Conservation (phyloP, 2,113 vertebrate species). For the Nestor notabilis region DNA sequence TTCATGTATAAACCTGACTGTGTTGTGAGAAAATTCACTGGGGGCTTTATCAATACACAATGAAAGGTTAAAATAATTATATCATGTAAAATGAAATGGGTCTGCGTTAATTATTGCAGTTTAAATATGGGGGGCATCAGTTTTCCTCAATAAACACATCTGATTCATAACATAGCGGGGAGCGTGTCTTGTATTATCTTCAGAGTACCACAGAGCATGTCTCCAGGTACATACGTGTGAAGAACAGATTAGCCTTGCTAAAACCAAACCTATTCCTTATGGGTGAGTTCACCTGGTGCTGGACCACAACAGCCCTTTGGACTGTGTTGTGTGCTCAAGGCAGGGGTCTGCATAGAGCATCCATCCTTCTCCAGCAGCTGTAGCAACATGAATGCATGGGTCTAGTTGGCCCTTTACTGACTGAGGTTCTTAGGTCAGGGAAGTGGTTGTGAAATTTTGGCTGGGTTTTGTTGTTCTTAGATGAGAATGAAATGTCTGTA, state of each 20-base stretch:
- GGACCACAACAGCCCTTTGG: background rate
- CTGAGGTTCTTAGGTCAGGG: background rate
- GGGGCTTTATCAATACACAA: background rate
- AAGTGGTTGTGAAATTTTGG: background rate
- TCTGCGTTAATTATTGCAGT: background rate
- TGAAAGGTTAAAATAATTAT: background rate
- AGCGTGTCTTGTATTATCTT: background rate
- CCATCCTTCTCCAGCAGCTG: background rate
- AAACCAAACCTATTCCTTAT: background rate
- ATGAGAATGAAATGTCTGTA: background rate
- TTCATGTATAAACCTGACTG: background rate
- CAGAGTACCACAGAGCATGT: background rate
- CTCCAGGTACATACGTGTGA: rapidly evolving
- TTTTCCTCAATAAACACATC: background rate
- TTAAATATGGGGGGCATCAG: background rate
- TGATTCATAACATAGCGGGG: background rate
- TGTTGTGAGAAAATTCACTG: background rate
- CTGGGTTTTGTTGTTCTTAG: background rate
- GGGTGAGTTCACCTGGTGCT: background rate
- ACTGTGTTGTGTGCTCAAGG: too few relatives aligned
- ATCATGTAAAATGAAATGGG: background rate
- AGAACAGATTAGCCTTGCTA: background rate
- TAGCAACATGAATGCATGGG: rapidly evolving
- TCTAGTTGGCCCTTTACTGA: background rate
- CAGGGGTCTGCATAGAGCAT: background rate